Percentiles rank a stretch among this genome's conserved stretches.
These are phyloP conservation scores for Bellardia bayeri DNA, from an alignment of 2,888 invertebrate species.

Conservation along the genomic window DNA sequence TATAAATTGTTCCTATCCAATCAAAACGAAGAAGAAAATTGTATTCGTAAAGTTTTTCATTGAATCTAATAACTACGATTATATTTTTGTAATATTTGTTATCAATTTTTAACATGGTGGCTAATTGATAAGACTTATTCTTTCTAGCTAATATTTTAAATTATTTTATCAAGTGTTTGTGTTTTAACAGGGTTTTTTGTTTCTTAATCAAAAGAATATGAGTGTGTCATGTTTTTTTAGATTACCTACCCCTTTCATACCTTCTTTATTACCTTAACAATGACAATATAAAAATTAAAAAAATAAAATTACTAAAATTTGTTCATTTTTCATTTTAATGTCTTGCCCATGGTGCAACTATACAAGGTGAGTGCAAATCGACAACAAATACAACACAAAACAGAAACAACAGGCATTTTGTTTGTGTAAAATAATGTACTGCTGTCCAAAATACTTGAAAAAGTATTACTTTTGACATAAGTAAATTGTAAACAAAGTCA, in stretches of 20 bases:
- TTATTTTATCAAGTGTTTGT: slow-evolving; percentile 11
- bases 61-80: background rate
- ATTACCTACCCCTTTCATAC: slow-evolving; percentile 10
- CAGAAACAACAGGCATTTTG: no score
- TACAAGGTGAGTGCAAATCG: no score
- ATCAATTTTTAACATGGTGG: slow-evolving; percentile 1
- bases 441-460: no score
- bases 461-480: no score
- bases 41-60: background rate
- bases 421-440: no score
- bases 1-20: background rate
- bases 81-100: background rate
- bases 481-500: no score
- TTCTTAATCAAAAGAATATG: slow-evolving; percentile 22
- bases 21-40: background rate
- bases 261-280: slow-evolving; percentile 11
- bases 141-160: slow-evolving; percentile 8
- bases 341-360: no score
- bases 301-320: slow-evolving; percentile 11
- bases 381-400: no score
- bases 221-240: slow-evolving; percentile 52
- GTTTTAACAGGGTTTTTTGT: background rate
- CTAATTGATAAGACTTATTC: slow-evolving; percentile 43
- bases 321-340: slow-evolving; percentile 1
- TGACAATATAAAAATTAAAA: slow-evolving; percentile 47